These are phyloP conservation scores for Ditylenchus weischeri DNA, from an alignment of 2,888 invertebrate species.

Conservation along the genomic window DNA sequence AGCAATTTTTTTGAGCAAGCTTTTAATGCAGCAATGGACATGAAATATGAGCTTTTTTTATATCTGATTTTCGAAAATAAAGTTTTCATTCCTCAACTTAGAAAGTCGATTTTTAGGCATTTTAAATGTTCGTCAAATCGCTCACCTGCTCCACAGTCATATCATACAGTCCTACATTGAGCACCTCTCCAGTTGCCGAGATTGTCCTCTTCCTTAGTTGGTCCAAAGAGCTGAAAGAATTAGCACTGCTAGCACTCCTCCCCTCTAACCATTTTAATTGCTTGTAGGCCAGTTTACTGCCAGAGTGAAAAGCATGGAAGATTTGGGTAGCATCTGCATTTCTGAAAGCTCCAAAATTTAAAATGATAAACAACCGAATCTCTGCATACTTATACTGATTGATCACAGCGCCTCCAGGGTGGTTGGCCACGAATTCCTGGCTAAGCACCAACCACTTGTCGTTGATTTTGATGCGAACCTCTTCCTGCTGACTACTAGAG, in stretches of 20 bases:
- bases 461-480: constrained; percentile 44
- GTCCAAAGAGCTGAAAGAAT: constrained; percentile 25
- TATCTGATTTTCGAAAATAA: constrained; percentile 17
- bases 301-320: constrained; percentile 57
- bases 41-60: too few species aligned
- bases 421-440: constrained; percentile 48
- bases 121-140: too few species aligned
- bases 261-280: constrained; percentile 40
- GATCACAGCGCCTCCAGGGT: constrained; percentile 55
- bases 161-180: constrained; percentile 50
- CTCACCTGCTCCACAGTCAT: constrained; percentile 45
- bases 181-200: constrained; percentile 29
- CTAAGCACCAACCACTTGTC: constrained; percentile 50
- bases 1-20: too few species aligned
- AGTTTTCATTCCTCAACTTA: too few species aligned
- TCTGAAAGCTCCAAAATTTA: constrained; percentile 33
- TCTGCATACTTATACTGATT: constrained; percentile 47
- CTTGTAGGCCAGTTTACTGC: constrained; percentile 49
- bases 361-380: not conserved
- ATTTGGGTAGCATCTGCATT: constrained; percentile 55
- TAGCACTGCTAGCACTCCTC: not conserved
- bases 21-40: too few species aligned
- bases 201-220: constrained; percentile 10
- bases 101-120: too few species aligned
- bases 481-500: constrained; percentile 6